Evolutionary conservation across 1,140 invertebrate species (phyloP).

Genomic region (Temnothorax longispinosus): DNA sequence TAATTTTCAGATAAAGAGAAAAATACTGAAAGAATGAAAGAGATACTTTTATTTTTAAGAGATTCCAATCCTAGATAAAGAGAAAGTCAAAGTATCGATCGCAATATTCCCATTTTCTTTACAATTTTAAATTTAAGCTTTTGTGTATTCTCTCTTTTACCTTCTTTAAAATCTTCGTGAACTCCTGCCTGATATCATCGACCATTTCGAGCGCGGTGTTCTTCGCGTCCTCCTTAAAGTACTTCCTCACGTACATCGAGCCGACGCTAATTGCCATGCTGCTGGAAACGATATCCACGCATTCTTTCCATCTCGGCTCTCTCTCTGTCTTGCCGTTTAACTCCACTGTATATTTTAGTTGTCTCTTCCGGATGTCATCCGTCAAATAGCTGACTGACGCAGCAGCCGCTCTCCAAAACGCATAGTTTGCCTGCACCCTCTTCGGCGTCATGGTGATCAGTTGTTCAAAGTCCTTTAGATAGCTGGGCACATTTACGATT

Average conservation of each 20-base stretch:
- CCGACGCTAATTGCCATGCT: conserved; percentile 92
- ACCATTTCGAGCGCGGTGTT: conserved; percentile 94
- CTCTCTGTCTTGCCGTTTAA: conserved; percentile 91
- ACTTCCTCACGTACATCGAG: conserved; percentile 91
- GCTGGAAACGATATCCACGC: conserved; percentile 90
- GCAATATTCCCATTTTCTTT: not conserved
- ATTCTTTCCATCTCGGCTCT: conserved; percentile 95
- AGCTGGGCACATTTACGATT: conserved; percentile 93
- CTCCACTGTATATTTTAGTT: conserved; percentile 90
- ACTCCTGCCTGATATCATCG: conserved; percentile 89
- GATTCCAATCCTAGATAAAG: conserved; percentile 24
- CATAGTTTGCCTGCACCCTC: conserved; percentile 90
- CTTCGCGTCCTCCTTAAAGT: conserved; percentile 91
- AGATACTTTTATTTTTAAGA: not conserved
- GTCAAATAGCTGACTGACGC: conserved; percentile 92
- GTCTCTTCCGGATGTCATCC: conserved; percentile 90
- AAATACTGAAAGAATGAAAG: not conserved
- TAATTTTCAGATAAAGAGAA: not conserved
- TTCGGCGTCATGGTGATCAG: conserved; percentile 87
- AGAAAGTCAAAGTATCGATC: not conserved
- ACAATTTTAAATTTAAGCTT: not conserved
- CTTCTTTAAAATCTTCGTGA: conserved; percentile 80
- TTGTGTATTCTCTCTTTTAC: conserved; percentile 48
- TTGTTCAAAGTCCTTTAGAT: conserved; percentile 89
- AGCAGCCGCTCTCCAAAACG: conserved; percentile 89